phyloP scores from a whole-genome alignment of 2,888 invertebrate genomes.

The Branchinecta sandiegonensis region DNA sequence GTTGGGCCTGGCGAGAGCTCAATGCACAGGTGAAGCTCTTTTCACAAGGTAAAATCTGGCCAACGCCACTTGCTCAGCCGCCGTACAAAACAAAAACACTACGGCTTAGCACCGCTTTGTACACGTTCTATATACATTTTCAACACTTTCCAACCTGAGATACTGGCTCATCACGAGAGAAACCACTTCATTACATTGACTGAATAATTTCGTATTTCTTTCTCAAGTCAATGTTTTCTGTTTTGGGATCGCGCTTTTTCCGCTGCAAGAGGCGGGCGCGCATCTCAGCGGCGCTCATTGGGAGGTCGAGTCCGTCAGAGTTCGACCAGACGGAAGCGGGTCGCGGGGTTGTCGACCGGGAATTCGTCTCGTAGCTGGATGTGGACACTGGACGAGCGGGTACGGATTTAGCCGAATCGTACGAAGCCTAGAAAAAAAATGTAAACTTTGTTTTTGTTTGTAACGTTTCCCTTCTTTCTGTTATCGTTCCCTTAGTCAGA shows the following conservation, averaged over 20 bases:
- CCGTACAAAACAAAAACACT: neutral
- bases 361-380: neutral
- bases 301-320: conserved; percentile 48
- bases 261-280: conserved; percentile 67
- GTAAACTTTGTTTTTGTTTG: too few relatives aligned
- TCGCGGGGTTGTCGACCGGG: conserved; percentile 18
- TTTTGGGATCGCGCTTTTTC: conserved; percentile 80
- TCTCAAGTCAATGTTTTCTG: conserved; percentile 73
- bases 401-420: conserved; percentile 2
- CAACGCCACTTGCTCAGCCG: too few relatives aligned
- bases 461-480: too few relatives aligned
- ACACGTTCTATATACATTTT: neutral
- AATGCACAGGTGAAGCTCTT: too few relatives aligned
- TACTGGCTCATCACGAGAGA: too few relatives aligned
- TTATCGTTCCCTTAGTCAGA: too few relatives aligned
- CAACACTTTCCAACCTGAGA: too few relatives aligned
- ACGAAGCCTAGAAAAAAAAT: neutral
- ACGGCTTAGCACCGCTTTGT: neutral
- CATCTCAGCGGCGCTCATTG: conserved; percentile 84
- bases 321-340: conserved; percentile 23
- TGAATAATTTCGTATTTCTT: conserved; percentile 88
- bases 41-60: too few relatives aligned
- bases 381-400: neutral
- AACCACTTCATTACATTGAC: conserved; percentile 46
- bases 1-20: too few relatives aligned